A percentile compares a stretch with the other conserved stretches of the same genome.
phyloP scores from a whole-genome alignment of 2,113 vertebrate species.

The Maccullochella peelii region DNA sequence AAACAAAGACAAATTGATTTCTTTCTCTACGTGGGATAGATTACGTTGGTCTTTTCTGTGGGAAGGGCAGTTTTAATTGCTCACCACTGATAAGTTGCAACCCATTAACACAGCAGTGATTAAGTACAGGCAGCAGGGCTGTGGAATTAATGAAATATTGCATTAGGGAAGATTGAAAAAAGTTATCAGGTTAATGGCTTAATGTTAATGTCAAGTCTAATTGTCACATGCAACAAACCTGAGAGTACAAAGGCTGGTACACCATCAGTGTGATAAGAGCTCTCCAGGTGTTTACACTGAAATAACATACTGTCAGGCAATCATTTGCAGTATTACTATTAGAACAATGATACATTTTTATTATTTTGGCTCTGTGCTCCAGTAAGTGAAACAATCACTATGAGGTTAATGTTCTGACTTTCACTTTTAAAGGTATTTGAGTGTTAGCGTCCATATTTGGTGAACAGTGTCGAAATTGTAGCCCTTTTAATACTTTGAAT shows the following conservation, averaged over 20 bases:
- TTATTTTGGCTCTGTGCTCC: neutral
- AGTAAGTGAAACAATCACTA: neutral
- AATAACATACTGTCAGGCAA: neutral
- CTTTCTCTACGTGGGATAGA: conserved; percentile 28
- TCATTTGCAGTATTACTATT: neutral
- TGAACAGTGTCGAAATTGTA: neutral
- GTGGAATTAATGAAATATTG: conserved; percentile 55
- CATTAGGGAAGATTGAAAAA: conserved; percentile 24
- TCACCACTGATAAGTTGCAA: conserved; percentile 55
- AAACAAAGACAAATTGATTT: conserved; percentile 51
- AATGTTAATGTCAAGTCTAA: conserved; percentile 8
- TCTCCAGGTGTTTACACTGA: neutral
- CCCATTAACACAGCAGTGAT: conserved; percentile 61
- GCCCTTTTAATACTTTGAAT: neutral
- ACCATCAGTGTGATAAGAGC: neutral
- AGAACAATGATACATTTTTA: neutral
- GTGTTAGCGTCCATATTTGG: neutral
- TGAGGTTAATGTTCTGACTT: neutral
- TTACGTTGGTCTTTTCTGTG: conserved; percentile 31
- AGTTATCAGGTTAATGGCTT: conserved; percentile 12
- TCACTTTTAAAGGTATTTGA: neutral
- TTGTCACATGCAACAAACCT: neutral
- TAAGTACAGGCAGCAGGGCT: conserved; percentile 65
- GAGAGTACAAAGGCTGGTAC: neutral
- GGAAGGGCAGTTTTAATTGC: conserved; percentile 54